Percentiles rank a stretch among this genome's conserved stretches.
phyloP scores from a whole-genome alignment of 2,888 invertebrate genomes.

The Zaprionus lineosus region DNA sequence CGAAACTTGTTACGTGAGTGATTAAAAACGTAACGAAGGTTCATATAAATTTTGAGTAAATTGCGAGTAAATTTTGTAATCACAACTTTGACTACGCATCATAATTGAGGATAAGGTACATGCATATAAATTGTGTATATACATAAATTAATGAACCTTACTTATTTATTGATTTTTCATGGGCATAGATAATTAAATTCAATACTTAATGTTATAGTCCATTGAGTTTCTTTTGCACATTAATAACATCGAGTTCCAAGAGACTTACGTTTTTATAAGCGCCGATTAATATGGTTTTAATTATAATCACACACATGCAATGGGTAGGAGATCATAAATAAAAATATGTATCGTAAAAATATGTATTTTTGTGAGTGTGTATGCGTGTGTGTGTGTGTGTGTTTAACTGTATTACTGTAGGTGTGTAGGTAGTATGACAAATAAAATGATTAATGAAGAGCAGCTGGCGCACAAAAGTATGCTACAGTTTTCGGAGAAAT shows the following conservation, averaged over 20 bases:
- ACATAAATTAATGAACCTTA: conserved; percentile 11
- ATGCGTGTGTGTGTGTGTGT: conserved; percentile 3
- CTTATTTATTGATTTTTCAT: conserved; percentile 10
- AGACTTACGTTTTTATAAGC: conserved; percentile 15
- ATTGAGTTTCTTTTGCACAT: not conserved
- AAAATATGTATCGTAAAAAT: no score
- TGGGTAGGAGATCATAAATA: no score
- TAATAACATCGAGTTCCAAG: conserved; percentile 8
- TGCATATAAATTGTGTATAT: not conserved
- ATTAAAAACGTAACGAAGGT: no score
- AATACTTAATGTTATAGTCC: not conserved
- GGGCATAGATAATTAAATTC: conserved; percentile 7
- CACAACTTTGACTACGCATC: no score
- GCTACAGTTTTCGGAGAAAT: conserved; percentile 40
- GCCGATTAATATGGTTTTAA: conserved; percentile 50
- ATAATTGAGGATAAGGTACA: no score
- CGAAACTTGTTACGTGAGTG: no score
- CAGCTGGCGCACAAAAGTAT: conserved; percentile 44
- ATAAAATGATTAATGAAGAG: conserved; percentile 59
- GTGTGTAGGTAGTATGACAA: no score
- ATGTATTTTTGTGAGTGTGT: not conserved
- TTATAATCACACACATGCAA: conserved; percentile 21
- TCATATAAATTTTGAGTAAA: no score
- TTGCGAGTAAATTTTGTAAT: no score
- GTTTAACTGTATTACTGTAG: conserved; percentile 5